Evolutionary conservation across 2,888 invertebrate genomes (phyloP).

Genomic region (Hypsopygia costalis): DNA sequence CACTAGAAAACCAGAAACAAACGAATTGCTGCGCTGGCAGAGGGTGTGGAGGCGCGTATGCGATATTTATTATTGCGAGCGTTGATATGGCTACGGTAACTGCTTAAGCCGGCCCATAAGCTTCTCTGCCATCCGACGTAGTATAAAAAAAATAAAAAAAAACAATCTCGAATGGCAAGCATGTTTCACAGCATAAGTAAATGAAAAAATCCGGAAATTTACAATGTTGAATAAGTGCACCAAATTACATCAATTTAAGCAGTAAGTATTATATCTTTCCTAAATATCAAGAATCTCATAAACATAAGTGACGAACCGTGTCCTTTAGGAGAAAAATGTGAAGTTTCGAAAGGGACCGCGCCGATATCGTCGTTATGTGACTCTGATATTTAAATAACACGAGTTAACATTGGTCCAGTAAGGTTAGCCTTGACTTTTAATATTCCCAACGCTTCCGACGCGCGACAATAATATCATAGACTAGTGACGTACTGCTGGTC

Average conservation of each 20-base stretch:
- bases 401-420: conserved; percentile 77
- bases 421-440: conserved; percentile 72
- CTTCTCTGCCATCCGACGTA: too few relatives aligned
- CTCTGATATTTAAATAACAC: conserved; percentile 77
- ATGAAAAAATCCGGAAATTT: too few relatives aligned
- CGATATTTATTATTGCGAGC: too few relatives aligned
- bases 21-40: too few relatives aligned
- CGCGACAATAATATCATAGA: conserved; percentile 48
- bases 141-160: too few relatives aligned
- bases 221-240: too few relatives aligned
- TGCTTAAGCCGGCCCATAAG: too few relatives aligned
- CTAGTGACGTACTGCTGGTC: conserved; percentile 32
- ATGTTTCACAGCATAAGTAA: too few relatives aligned
- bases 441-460: conserved; percentile 68
- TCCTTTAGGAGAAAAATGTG: conserved; percentile 59
- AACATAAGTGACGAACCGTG: conserved; percentile 24
- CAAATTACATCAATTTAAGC: neutral
- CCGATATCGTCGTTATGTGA: conserved; percentile 43
- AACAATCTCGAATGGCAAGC: too few relatives aligned
- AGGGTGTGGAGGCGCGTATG: too few relatives aligned
- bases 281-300: neutral
- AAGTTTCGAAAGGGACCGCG: conserved; percentile 67
- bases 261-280: neutral
- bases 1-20: too few relatives aligned
- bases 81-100: too few relatives aligned